Evolutionary conservation across 2,888 invertebrate genomes (phyloP).

Genomic region (Tipula lateralis): DNA sequence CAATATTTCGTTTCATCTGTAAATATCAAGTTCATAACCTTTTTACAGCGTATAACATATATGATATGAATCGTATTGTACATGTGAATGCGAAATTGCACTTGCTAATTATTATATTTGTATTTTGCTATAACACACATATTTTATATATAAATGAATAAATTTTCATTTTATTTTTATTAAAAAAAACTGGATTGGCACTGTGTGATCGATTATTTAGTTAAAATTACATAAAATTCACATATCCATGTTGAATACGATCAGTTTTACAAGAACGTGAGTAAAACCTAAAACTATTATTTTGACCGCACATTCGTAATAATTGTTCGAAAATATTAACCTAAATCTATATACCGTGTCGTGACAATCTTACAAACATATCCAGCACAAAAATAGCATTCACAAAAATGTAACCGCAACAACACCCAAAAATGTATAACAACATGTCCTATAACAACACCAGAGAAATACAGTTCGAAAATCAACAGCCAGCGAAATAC

Average conservation of each 20-base stretch:
- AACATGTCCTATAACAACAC: neutral
- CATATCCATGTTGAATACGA: neutral
- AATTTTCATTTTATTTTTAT: too few relatives aligned
- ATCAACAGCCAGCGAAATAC: neutral
- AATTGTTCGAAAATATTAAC: neutral
- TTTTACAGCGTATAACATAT: neutral
- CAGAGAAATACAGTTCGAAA: neutral
- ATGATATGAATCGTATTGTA: neutral
- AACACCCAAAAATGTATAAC: neutral
- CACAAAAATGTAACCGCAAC: neutral
- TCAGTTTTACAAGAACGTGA: neutral
- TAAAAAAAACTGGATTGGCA: too few relatives aligned
- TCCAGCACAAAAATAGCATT: neutral
- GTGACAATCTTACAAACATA: neutral
- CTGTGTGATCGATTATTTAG: too few relatives aligned
- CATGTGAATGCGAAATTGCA: neutral
- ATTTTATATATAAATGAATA: too few relatives aligned
- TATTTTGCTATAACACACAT: neutral
- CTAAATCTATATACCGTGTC: constrained; percentile 2
- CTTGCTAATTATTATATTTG: neutral
- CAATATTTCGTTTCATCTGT: neutral
- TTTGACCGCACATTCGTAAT: neutral
- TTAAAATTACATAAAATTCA: neutral
- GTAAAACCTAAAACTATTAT: neutral
- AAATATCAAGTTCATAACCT: neutral